These are phyloP conservation scores for Agapetus fuscipes DNA, from an alignment of 2,888 invertebrate species.

Conservation along the genomic window DNA sequence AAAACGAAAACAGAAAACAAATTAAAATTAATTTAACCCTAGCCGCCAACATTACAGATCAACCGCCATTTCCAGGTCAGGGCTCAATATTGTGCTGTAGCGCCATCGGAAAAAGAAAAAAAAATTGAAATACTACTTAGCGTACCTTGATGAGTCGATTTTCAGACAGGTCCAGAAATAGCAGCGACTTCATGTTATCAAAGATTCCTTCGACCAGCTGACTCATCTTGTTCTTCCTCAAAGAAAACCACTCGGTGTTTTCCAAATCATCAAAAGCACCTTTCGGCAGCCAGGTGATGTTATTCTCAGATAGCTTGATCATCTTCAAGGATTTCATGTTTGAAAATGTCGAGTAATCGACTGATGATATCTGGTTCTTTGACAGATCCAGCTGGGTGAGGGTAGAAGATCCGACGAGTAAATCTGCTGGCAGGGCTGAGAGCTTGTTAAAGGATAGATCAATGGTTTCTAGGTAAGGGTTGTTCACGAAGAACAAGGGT, in stretches of 20 bases:
- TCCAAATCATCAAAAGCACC: conserved; percentile 44
- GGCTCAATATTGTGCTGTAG: too few relatives aligned
- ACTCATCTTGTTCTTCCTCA: conserved; percentile 46
- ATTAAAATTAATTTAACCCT: too few relatives aligned
- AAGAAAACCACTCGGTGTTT: conserved; percentile 44
- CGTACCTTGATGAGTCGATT: conserved; percentile 10
- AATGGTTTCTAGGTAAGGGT: conserved; percentile 48
- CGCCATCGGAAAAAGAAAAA: too few relatives aligned
- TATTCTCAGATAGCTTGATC: conserved; percentile 61
- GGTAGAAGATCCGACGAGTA: conserved; percentile 47
- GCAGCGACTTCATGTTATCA: conserved; percentile 39
- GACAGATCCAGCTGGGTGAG: conserved; percentile 62
- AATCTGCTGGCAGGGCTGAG: conserved; percentile 44
- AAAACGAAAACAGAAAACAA: too few relatives aligned
- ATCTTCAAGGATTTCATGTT: conserved; percentile 47
- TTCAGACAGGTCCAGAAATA: conserved; percentile 39
- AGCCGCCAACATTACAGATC: too few relatives aligned
- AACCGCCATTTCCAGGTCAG: too few relatives aligned
- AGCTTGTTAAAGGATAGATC: conserved; percentile 60
- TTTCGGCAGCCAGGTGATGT: conserved; percentile 47
- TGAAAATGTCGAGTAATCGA: conserved; percentile 48
- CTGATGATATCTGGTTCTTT: conserved; percentile 51
- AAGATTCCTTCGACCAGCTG: conserved; percentile 40
- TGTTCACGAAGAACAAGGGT: conserved; percentile 47
- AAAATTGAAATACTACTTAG: too few relatives aligned